Percentiles rank a stretch among this genome's conserved stretches.
phyloP scores from a whole-genome alignment of 2,888 invertebrate genomes.

The Fissipunctia ypsillon region DNA sequence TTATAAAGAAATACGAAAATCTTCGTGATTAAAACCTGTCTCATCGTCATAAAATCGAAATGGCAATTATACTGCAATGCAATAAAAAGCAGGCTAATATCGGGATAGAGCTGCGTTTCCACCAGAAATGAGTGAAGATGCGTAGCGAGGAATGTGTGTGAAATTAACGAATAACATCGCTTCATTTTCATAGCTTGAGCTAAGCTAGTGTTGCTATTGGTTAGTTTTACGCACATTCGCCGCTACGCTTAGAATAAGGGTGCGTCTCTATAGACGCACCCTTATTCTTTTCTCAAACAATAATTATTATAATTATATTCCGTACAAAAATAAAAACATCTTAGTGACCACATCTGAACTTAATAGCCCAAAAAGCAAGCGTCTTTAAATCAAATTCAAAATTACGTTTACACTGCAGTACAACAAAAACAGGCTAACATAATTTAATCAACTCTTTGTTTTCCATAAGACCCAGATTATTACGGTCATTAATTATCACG shows the following conservation, averaged over 20 bases:
- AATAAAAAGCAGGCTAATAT: constrained; percentile 23
- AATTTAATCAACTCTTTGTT: constrained; percentile 40
- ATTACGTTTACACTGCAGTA: background rate
- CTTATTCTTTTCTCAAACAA: background rate
- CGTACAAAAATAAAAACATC: background rate
- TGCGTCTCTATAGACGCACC: too few species aligned
- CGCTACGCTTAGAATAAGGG: too few species aligned
- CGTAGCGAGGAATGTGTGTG: too few species aligned
- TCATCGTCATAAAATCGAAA: background rate
- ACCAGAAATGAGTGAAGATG: too few species aligned
- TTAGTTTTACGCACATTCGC: too few species aligned
- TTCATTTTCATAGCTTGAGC: too few species aligned
- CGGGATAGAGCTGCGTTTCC: too few species aligned
- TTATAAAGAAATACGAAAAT: background rate
- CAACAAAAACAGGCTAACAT: constrained; percentile 24
- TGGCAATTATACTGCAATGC: background rate
- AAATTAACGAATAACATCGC: too few species aligned
- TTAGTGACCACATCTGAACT: background rate
- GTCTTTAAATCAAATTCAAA: constrained; percentile 6
- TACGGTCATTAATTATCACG: constrained; percentile 40
- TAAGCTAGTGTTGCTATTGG: too few species aligned
- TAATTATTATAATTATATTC: background rate
- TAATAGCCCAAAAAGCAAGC: too few species aligned
- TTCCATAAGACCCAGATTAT: constrained; percentile 37
- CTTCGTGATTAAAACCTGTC: background rate